Percentiles rank a stretch among this genome's conserved stretches.
Conservation (phyloP, 2,113 vertebrate species). For the Motacilla tschutschensis region DNA sequence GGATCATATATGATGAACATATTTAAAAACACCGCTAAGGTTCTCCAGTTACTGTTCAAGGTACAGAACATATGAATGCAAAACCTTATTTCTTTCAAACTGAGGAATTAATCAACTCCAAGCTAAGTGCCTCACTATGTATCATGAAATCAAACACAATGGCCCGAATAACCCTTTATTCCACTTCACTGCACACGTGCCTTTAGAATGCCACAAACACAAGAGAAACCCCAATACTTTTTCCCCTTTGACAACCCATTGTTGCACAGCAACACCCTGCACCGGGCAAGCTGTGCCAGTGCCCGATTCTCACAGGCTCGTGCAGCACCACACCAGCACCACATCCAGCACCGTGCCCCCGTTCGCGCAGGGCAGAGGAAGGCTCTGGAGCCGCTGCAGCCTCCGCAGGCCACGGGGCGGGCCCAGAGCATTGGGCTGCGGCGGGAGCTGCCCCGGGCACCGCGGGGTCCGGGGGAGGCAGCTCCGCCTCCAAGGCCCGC, state of each 20-base stretch:
- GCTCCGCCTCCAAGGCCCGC: not conserved
- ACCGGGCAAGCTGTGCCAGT: accelerated
- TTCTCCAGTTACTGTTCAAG: not conserved
- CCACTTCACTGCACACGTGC: accelerated
- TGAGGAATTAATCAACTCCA: not conserved
- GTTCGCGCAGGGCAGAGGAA: accelerated
- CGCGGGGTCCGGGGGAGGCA: no score
- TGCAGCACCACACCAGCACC: no score
- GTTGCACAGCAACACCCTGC: accelerated
- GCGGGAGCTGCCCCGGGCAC: not conserved
- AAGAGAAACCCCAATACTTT: accelerated
- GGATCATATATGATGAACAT: accelerated
- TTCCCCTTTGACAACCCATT: not conserved
- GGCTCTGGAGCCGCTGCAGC: not conserved
- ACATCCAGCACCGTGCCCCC: no score
- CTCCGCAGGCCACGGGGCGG: not conserved
- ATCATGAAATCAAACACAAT: not conserved
- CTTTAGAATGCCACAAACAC: no score
- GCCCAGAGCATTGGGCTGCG: accelerated
- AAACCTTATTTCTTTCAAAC: not conserved
- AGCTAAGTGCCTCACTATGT: accelerated
- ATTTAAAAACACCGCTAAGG: not conserved
- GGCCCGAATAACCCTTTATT: not conserved
- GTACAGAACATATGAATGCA: accelerated
- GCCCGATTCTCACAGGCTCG: not conserved